Percentiles rank a stretch among this genome's conserved stretches.
These are phyloP conservation scores for Leptinotarsa texana DNA, from an alignment of 1,140 invertebrate species.

Conservation along the genomic window DNA sequence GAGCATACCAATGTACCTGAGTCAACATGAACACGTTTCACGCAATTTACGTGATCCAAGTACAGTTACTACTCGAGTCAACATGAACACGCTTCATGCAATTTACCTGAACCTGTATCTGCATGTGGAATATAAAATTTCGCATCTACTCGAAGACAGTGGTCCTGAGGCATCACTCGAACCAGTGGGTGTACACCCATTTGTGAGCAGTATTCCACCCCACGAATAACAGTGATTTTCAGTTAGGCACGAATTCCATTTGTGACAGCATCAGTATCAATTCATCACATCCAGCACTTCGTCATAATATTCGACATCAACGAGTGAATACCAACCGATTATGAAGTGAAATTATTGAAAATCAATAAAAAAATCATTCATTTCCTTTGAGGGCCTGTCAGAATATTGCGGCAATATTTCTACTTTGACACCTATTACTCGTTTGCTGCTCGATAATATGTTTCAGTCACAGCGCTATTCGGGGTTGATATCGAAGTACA, in stretches of 20 bases:
- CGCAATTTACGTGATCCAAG: too few relatives aligned
- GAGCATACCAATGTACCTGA: too few relatives aligned
- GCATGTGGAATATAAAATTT: too few relatives aligned
- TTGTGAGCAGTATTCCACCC: not conserved
- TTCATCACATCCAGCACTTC: conserved; percentile 8
- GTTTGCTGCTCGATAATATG: conserved; percentile 10
- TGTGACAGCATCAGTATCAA: conserved; percentile 9
- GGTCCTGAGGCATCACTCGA: too few relatives aligned
- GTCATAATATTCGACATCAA: conserved; percentile 16
- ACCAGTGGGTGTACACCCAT: not conserved
- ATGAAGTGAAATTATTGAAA: conserved; percentile 13
- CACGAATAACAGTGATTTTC: not conserved
- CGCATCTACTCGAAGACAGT: too few relatives aligned
- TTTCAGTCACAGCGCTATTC: not conserved
- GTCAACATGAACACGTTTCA: too few relatives aligned
- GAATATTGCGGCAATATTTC: conserved; percentile 15
- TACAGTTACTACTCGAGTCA: too few relatives aligned
- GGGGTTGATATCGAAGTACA: not conserved
- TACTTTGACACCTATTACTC: conserved; percentile 16
- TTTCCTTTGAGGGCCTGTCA: conserved; percentile 17
- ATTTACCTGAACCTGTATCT: too few relatives aligned
- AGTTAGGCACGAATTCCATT: not conserved
- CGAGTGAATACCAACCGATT: conserved; percentile 4
- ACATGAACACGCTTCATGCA: too few relatives aligned
- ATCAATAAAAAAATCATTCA: conserved; percentile 15